phyloP scores from a whole-genome alignment of 23 tunicate species.

The Clavelina lepadiformis region DNA sequence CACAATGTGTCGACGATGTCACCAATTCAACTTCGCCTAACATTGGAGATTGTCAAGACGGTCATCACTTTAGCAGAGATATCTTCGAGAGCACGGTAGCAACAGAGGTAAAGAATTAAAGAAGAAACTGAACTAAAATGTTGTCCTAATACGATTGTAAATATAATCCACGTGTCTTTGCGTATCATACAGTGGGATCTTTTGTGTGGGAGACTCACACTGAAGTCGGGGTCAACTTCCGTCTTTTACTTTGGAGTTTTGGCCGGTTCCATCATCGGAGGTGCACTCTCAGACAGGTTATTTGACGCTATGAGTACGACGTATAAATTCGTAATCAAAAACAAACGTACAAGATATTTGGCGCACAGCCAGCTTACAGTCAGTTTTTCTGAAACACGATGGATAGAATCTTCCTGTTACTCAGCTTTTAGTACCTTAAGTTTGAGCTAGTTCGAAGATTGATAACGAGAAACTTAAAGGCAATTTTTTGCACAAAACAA shows the following conservation, averaged over 20 bases:
- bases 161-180: neutral
- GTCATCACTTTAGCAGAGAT: neutral
- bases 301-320: no score
- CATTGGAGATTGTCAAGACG: neutral
- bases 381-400: no score
- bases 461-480: no score
- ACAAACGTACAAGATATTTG: no score
- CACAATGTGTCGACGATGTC: neutral
- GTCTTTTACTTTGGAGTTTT: neutral
- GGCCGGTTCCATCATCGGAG: neutral
- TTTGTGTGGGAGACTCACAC: neutral
- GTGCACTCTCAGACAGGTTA: neutral
- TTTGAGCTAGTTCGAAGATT: no score
- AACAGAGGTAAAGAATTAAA: slow-evolving; percentile 1
- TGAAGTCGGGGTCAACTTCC: neutral
- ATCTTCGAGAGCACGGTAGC: neutral
- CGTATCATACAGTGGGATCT: neutral
- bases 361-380: no score
- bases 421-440: no score
- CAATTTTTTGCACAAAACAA: no score
- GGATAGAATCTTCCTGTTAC: no score
- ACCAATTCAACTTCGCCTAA: neutral
- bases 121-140: no score
- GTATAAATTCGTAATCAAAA: no score
- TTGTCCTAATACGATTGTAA: neutral